These are phyloP conservation scores for Drosophila parvula DNA, from an alignment of 1,140 invertebrate genomes.

Conservation along the genomic window DNA sequence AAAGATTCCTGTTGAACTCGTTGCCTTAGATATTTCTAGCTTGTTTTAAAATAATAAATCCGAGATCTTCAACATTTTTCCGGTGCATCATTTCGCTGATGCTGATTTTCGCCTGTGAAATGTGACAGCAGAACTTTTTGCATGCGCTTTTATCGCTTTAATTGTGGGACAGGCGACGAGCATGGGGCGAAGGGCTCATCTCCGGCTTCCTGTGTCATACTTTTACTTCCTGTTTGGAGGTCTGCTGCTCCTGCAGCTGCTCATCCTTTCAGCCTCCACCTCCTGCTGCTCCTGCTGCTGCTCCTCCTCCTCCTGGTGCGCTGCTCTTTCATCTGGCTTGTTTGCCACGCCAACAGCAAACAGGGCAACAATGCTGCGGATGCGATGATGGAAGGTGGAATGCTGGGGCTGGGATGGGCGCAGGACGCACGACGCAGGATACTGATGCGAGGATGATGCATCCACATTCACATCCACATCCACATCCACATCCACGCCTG, in stretches of 20 bases:
- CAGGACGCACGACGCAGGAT: slow-evolving; percentile 14
- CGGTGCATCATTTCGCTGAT: slow-evolving; percentile 37
- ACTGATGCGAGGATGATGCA: slow-evolving; percentile 37
- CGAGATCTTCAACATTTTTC: not conserved
- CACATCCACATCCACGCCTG: slow-evolving; percentile 19
- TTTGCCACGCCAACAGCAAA: slow-evolving; percentile 41
- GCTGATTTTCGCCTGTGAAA: slow-evolving; percentile 66
- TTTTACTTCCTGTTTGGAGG: slow-evolving; percentile 43
- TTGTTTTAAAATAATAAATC: too few relatives aligned
- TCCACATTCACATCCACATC: slow-evolving; percentile 12
- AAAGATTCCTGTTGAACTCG: too few relatives aligned
- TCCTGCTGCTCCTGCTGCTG: slow-evolving; percentile 31
- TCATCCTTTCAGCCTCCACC: not conserved
- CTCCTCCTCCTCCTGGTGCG: slow-evolving; percentile 24
- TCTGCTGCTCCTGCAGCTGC: not conserved
- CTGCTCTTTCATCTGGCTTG: slow-evolving; percentile 55
- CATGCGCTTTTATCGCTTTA: slow-evolving; percentile 74
- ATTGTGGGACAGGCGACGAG: slow-evolving; percentile 51
- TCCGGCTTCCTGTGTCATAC: slow-evolving; percentile 48
- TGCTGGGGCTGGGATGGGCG: too few relatives aligned
- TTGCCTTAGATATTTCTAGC: too few relatives aligned
- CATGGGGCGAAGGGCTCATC: slow-evolving; percentile 19
- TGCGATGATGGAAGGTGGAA: slow-evolving; percentile 23
- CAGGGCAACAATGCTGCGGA: slow-evolving; percentile 47
- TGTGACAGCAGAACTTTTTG: slow-evolving; percentile 57